Conservation (phyloP, 2,113 vertebrate genomes). For the Pampusana beccarii region DNA sequence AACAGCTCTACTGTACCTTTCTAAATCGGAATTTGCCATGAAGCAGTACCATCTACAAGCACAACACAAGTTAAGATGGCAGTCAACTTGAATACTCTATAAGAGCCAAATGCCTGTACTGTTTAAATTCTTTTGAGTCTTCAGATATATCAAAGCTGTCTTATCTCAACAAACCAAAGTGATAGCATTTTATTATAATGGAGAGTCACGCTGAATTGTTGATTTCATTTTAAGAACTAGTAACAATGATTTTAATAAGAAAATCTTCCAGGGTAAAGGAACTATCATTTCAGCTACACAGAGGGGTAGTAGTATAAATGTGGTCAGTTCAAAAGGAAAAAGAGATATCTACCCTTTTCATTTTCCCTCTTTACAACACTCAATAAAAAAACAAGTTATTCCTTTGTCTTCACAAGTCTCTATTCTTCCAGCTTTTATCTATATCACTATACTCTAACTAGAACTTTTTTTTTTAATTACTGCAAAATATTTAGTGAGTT, state of each 20-base stretch:
- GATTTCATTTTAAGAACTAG: slow-evolving; percentile 68
- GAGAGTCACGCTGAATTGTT: slow-evolving; percentile 60
- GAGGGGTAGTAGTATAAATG: not conserved
- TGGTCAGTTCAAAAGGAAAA: not conserved
- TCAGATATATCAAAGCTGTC: not conserved
- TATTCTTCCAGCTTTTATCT: not conserved
- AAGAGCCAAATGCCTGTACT: not conserved
- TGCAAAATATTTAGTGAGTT: not conserved
- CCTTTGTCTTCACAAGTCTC: not conserved
- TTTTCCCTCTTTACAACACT: not conserved
- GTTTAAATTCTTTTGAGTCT: not conserved
- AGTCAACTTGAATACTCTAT: not conserved
- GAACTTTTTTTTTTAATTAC: not conserved
- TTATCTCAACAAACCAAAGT: not conserved
- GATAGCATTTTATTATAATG: slow-evolving; percentile 34
- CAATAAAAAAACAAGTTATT: not conserved
- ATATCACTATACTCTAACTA: not conserved
- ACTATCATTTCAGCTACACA: slow-evolving; percentile 20
- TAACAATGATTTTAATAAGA: slow-evolving; percentile 58
- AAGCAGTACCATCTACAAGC: not conserved
- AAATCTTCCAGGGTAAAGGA: not conserved
- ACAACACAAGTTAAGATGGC: not conserved
- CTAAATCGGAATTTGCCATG: not conserved
- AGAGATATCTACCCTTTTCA: not conserved
- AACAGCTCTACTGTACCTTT: not conserved